These are phyloP conservation scores for cat (Felis catus) DNA, from an alignment of 2,113 vertebrate species.

Conservation along the genomic window F.catus_Fca126_mat1.0 CM031412.1:192865501-192866000, in stretches of 20 bases:
- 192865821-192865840: not conserved
- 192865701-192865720: not conserved
- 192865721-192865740: not conserved
- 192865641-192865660: not conserved
- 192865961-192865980: not conserved
- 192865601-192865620: not conserved
- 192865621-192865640: not conserved
- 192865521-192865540: not conserved
- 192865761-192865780: not conserved
- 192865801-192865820: not conserved
- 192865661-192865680: not conserved
- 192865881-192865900: not conserved
- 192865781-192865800: not conserved
- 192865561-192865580: not conserved
- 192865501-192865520: not conserved
- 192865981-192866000: not conserved
- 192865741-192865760: not conserved
- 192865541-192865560: not conserved
- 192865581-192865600: not conserved
- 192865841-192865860: not conserved
- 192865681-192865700: not conserved
- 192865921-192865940: not conserved
- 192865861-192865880: not conserved
- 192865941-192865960: not conserved
- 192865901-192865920: not conserved